Evolutionary conservation across 2,797 vertebrate species (phyloP).

Genomic region (Argya squamiceps): DNA sequence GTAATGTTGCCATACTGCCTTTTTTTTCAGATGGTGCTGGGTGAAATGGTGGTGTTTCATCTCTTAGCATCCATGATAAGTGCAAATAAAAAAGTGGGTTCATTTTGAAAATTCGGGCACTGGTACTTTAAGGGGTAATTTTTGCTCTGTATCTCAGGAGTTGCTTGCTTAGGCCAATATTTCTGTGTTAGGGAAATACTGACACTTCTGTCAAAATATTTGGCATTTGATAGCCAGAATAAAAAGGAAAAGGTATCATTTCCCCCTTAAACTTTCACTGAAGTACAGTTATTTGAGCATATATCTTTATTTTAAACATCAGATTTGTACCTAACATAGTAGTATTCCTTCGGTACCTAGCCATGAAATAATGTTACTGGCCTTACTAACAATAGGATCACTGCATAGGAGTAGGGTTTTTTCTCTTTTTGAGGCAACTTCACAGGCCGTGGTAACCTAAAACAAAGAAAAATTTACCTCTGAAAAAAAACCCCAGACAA

Average conservation of each 20-base stretch:
- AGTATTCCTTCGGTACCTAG: background rate
- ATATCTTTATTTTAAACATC: background rate
- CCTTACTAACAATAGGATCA: background rate
- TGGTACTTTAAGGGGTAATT: background rate
- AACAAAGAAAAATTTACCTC: background rate
- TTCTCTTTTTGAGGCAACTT: background rate
- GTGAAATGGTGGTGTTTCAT: background rate
- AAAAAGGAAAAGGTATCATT: background rate
- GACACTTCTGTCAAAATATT: background rate
- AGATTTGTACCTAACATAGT: background rate
- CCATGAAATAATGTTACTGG: background rate
- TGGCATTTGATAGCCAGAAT: background rate
- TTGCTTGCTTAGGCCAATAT: background rate
- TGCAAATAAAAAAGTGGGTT: background rate
- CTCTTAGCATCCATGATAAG: background rate
- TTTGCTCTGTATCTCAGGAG: background rate
- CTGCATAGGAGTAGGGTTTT: rapidly evolving
- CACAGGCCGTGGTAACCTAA: background rate
- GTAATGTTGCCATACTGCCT: background rate
- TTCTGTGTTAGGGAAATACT: background rate
- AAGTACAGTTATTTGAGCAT: background rate
- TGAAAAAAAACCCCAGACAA: background rate
- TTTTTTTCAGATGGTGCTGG: background rate
- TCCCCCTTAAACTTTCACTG: background rate
- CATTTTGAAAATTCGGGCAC: background rate